Evolutionary conservation across 1,140 invertebrate genomes (phyloP).

Genomic region (Drosophila simulans): DNA sequence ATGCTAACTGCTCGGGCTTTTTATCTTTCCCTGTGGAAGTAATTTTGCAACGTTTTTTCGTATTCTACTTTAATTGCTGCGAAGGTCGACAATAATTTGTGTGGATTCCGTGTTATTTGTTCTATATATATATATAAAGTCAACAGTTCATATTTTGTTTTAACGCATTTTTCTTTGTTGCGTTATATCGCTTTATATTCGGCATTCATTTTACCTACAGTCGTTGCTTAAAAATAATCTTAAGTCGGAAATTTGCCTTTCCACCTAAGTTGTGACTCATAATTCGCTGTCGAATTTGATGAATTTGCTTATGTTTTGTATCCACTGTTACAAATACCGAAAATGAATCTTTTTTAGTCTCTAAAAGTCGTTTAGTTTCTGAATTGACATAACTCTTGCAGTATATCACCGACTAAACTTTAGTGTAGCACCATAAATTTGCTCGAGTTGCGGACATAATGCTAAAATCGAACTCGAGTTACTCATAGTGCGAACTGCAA

Average conservation of each 20-base stretch:
- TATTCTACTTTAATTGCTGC: constrained; percentile 67
- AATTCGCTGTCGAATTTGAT: background rate
- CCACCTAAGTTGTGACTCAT: constrained; percentile 29
- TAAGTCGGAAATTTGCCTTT: constrained; percentile 31
- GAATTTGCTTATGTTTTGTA: no score
- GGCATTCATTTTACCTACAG: constrained; percentile 23
- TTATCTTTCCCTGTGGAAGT: constrained; percentile 40
- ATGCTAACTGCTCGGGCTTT: constrained; percentile 16
- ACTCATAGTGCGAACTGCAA: constrained; percentile 28
- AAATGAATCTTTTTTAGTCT: background rate
- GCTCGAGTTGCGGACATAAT: no score
- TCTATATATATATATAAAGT: constrained; percentile 59
- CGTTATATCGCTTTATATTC: background rate
- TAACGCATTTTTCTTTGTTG: constrained; percentile 51
- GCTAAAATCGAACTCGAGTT: background rate
- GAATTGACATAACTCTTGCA: background rate
- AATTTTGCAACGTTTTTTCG: constrained; percentile 64
- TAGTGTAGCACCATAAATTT: no score
- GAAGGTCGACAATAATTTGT: constrained; percentile 62
- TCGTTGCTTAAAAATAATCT: constrained; percentile 26
- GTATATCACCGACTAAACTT: no score
- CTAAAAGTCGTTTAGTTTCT: background rate
- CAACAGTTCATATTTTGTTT: constrained; percentile 46
- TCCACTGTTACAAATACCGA: no score
- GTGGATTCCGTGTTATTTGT: constrained; percentile 55